Evolutionary conservation across 1,140 invertebrate species (phyloP), one percentile per base, ranked within the genome.

Genomic region (Aphelinus atriplicis): DNA sequence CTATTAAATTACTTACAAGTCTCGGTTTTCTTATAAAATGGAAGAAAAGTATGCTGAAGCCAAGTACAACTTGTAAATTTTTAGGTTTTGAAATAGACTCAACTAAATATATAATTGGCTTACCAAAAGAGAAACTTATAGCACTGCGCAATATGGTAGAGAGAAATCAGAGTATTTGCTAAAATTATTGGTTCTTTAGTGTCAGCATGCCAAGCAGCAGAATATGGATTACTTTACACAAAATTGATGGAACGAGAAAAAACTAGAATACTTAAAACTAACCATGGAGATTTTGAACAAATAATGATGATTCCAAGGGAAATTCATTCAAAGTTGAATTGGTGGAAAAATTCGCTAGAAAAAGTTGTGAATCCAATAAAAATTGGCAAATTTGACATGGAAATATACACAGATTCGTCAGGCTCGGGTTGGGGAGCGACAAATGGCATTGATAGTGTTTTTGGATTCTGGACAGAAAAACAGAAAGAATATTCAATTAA

Each of bases 401-500:
- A 51, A 50, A 71, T 78, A 47, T 77, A 58, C 43, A 70, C 73
- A 62, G 74, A 79, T 66, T 72, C 76, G 0, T 79, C 77, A 0
- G 60, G 50, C 46, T 53, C 71, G n/a, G 77, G 77, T 43, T 79
- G 74, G 74, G 74, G 75, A 2, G 74, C 63, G 9, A 50, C 51
- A 5, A 26, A 72, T 43, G 72, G 69, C 43, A 46, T 47, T 26
- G 61, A 57, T 7, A 10, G 51, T 9, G 10, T 69, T 7, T 69
- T 56, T 47, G 78, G 72, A 51, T 66, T 69, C 66, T 75, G 78
- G 74, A 62, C 48, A 10, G 26, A 51, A 3, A 2, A 62, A 56
- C 46, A 74, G n/a, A 56, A 47, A 48, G 55, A 57, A 42, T 26
- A 83, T 70, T 62, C 84, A 72, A 86, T 85, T 47, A 84, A 85